Evolutionary conservation across 1,140 invertebrate species (phyloP).

Genomic region (Heliconius hewitsoni): DNA sequence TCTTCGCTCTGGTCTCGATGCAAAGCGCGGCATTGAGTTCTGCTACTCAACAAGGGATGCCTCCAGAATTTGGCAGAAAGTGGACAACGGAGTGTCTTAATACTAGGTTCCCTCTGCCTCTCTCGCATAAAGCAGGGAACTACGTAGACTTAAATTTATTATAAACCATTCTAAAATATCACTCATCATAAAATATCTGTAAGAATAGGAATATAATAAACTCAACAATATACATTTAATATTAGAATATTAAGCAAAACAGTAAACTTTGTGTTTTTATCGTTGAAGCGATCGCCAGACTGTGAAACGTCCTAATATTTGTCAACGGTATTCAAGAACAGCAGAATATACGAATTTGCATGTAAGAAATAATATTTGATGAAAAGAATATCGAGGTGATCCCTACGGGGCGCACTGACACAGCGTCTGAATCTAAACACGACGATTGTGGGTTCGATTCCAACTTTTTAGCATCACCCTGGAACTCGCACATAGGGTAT

Average conservation of each 20-base stretch:
- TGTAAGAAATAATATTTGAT: background rate
- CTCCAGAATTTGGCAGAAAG: too few relatives aligned
- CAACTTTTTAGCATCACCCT: background rate
- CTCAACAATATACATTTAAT: constrained; percentile 39
- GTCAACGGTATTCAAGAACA: constrained; percentile 49
- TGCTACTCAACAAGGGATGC: too few relatives aligned
- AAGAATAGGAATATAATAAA: background rate
- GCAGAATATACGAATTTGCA: background rate
- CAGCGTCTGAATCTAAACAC: background rate
- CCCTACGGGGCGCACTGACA: background rate
- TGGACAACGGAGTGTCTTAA: too few relatives aligned
- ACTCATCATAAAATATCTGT: background rate
- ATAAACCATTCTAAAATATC: too few relatives aligned
- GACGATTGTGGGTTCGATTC: background rate
- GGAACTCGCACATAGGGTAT: too few relatives aligned
- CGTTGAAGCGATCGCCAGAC: constrained; percentile 56
- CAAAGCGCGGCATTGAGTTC: too few relatives aligned
- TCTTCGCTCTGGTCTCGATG: too few relatives aligned
- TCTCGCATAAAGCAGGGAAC: too few relatives aligned
- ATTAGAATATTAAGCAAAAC: constrained; percentile 41
- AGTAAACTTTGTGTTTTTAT: constrained; percentile 40
- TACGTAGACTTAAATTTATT: too few relatives aligned
- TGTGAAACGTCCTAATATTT: constrained; percentile 72
- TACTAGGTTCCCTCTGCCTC: too few relatives aligned
- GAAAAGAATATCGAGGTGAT: background rate